Conservation (phyloP, 1,140 invertebrate genomes). For the Platorchestia sp. region DNA sequence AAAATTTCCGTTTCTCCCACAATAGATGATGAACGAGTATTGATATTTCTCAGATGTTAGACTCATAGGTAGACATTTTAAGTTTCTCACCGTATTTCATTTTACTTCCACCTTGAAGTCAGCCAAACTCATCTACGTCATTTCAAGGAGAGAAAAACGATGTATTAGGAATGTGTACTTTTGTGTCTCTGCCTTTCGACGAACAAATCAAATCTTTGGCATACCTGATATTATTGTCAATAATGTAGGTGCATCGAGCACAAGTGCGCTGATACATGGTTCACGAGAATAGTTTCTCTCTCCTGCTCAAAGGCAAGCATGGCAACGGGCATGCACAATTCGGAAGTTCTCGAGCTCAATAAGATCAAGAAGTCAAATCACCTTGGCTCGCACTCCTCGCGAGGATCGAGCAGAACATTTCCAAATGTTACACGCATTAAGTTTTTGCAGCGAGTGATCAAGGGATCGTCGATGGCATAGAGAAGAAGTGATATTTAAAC, state of each 20-base stretch:
- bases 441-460: neutral
- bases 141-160: neutral
- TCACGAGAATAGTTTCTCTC: neutral
- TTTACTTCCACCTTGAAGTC: neutral
- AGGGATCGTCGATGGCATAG: neutral
- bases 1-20: neutral
- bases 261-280: neutral
- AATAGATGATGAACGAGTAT: neutral
- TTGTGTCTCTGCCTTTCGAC: neutral
- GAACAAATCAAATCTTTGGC: neutral
- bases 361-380: neutral
- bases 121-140: neutral
- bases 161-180: neutral
- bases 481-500: neutral
- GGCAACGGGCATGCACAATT: neutral
- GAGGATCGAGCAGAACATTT: neutral
- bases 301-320: neutral
- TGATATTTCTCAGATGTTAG: neutral
- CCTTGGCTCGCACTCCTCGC: neutral
- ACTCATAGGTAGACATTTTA: neutral
- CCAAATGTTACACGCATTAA: neutral
- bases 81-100: neutral
- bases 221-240: neutral
- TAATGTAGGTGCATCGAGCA: neutral
- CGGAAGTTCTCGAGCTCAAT: neutral